Evolutionary conservation across 2,888 invertebrate species (phyloP), one percentile per base, ranked within the genome.

Genomic region (Amblyjoppa proteus): DNA sequence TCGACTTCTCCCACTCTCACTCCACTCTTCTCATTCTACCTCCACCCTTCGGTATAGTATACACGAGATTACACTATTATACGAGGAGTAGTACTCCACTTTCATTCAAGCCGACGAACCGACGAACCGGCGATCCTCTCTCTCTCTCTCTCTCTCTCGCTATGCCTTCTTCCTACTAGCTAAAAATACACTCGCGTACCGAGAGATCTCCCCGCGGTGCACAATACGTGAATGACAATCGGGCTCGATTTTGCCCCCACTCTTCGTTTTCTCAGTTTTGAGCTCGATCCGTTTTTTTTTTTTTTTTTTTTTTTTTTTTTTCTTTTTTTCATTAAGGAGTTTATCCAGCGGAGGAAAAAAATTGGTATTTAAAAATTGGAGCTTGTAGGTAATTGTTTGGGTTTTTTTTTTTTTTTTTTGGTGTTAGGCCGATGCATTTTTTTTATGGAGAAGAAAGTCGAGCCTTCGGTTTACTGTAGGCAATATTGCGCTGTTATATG

Each of bases 41-140:
- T 88, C 81, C 85, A 58, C 74, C 76, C 75, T 85, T 82, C 58
- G 49, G 20, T 75, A 85, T 78, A 58, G 58, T 64, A 71, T 49
- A 77, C 68, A 77, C 64, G 71, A 78, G 84, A 86, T 85, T 83
- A 87, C 82, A 85, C 84, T 81, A 84, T 87, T 85, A 86, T 85
- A 85, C 71, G 84, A 84, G 74, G 81, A 79, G 90, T 89, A 89
- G 90, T 91, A 89, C 92, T 92, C 93, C 91, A 93, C 92, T 93
- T 93, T 93, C 93, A 93, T 93, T 93, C 93, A 93, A 93, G 93
- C 91, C 90, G 91, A 90, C 92, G 93, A 92, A 91, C 64, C 69
- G 69, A 87, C 86, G 88, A 49, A 66, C 53, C 69, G 69, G 49
- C 80, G 84, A 77, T 58, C 70, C 82, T 84, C 84, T 41, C 41